Conservation (phyloP, 2,888 invertebrate genomes). For the Dorcus hopei region DNA sequence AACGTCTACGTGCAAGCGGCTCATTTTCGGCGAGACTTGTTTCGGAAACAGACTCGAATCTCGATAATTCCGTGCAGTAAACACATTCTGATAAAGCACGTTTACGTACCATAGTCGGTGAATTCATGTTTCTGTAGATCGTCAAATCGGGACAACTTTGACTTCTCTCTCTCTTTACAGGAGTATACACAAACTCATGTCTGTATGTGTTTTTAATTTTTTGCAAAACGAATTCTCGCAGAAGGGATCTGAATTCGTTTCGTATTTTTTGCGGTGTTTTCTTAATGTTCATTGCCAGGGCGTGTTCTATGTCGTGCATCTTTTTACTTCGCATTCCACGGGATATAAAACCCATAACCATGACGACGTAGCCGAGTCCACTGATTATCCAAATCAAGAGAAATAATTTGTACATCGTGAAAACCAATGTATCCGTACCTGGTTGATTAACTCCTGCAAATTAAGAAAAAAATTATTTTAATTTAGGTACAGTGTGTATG, state of each 20-base stretch:
- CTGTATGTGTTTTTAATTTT: slow-evolving; percentile 75
- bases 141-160: slow-evolving; percentile 72
- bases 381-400: slow-evolving; percentile 88
- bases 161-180: slow-evolving; percentile 53
- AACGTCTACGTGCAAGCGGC: slow-evolving; percentile 67
- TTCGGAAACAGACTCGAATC: slow-evolving; percentile 77
- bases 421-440: slow-evolving; percentile 58
- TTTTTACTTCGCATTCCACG: slow-evolving; percentile 73
- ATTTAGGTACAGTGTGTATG: too few relatives aligned
- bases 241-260: slow-evolving; percentile 41
- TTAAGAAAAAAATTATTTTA: slow-evolving; percentile 3
- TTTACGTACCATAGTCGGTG: slow-evolving; percentile 47
- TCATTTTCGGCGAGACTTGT: slow-evolving; percentile 74
- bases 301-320: slow-evolving; percentile 70
- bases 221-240: slow-evolving; percentile 71
- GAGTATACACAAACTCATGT: slow-evolving; percentile 52
- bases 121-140: slow-evolving; percentile 49
- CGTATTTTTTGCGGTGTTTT: slow-evolving; percentile 76
- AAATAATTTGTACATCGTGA: slow-evolving; percentile 74
- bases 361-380: slow-evolving; percentile 85
- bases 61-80: slow-evolving; percentile 44
- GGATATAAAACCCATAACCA: slow-evolving; percentile 84
- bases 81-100: slow-evolving; percentile 66
- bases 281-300: slow-evolving; percentile 72
- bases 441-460: slow-evolving; percentile 37